phyloP scores from a whole-genome alignment of 1,140 invertebrate genomes.

The Hetaerina americana region DNA sequence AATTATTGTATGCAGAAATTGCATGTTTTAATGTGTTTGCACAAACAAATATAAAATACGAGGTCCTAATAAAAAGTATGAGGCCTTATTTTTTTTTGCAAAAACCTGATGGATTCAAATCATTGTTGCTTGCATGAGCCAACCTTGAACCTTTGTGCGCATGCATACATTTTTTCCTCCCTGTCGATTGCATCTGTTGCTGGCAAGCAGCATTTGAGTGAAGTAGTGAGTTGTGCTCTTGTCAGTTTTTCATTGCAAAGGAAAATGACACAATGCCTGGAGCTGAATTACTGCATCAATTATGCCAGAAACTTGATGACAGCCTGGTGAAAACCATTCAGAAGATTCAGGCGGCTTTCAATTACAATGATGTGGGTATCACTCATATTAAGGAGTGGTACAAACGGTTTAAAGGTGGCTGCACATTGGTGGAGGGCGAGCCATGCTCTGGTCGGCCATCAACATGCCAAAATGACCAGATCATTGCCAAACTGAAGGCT shows the following conservation, averaged over 20 bases:
- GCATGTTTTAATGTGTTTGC: too few species aligned
- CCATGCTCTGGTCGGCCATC: conserved; percentile 13
- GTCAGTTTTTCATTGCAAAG: too few species aligned
- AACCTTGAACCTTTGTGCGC: neutral
- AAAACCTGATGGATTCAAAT: neutral
- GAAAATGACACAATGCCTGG: too few species aligned
- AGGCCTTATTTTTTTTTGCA: too few species aligned
- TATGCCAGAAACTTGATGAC: conserved; percentile 11
- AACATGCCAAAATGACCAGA: conserved; percentile 17
- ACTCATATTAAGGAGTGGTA: conserved; percentile 12
- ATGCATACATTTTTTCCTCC: neutral
- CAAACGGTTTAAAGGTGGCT: conserved; percentile 18
- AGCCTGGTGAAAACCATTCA: conserved; percentile 15
- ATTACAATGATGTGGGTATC: conserved; percentile 15
- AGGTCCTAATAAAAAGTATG: too few species aligned
- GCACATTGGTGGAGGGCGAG: conserved; percentile 19
- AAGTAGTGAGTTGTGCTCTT: too few species aligned
- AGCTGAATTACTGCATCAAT: conserved; percentile 13
- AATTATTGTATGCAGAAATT: too few species aligned
- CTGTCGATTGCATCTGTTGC: neutral
- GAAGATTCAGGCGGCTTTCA: conserved; percentile 17
- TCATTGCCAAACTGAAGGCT: conserved; percentile 13
- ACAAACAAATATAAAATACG: too few species aligned
- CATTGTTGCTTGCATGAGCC: neutral
- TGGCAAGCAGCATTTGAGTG: too few species aligned